Conservation (phyloP, 2,888 invertebrate genomes). For the Aspidapion aeneum region DNA sequence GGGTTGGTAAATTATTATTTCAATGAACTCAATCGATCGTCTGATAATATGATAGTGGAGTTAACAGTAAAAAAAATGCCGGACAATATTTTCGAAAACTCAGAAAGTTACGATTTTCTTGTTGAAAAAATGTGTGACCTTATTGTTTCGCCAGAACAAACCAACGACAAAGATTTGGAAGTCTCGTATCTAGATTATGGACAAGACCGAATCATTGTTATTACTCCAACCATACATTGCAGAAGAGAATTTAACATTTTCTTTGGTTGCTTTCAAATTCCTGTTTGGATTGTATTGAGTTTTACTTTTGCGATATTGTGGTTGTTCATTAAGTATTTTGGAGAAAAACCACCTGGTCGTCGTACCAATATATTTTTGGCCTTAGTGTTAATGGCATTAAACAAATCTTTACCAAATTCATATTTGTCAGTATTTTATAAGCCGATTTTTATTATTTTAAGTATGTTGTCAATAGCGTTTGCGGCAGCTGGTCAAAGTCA, state of each 20-base stretch:
- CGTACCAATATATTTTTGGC: background rate
- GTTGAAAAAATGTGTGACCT: background rate
- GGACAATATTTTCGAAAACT: no score
- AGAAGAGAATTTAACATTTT: background rate
- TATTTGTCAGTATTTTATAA: background rate
- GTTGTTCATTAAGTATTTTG: background rate
- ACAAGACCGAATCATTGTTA: background rate
- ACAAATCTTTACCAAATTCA: background rate
- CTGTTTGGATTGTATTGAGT: background rate
- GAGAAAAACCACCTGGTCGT: background rate
- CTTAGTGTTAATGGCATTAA: background rate
- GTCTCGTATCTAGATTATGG: background rate
- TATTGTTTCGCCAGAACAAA: background rate
- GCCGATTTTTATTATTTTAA: background rate
- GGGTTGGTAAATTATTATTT: background rate
- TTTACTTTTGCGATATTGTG: background rate
- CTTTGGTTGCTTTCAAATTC: background rate
- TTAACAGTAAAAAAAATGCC: background rate
- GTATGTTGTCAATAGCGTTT: background rate
- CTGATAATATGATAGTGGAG: background rate
- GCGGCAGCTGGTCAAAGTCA: background rate
- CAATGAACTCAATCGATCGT: background rate
- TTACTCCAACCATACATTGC: background rate
- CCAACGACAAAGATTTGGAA: background rate
- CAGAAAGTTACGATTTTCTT: background rate